Evolutionary conservation across 1,140 invertebrate genomes (phyloP).

Genomic region (Orius laevigatus): DNA sequence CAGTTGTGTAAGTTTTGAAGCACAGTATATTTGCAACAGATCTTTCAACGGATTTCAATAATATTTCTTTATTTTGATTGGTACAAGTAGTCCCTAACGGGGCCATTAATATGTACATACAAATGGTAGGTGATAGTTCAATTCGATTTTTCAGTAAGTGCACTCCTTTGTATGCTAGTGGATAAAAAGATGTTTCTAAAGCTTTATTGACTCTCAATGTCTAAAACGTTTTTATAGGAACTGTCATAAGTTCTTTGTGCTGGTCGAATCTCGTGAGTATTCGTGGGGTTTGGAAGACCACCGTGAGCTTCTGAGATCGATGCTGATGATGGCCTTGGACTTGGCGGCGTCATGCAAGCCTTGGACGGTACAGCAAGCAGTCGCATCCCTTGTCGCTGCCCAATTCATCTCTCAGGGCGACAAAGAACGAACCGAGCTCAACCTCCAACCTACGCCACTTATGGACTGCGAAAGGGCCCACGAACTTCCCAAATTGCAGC

Average conservation of each 20-base stretch:
- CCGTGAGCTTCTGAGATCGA: conserved; percentile 37
- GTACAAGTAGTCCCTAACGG: too few species aligned
- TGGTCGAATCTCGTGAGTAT: conserved; percentile 31
- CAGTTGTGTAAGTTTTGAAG: conserved; percentile 42
- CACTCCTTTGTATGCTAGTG: too few species aligned
- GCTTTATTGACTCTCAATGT: too few species aligned
- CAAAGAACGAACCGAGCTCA: too few species aligned
- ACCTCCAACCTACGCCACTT: too few species aligned
- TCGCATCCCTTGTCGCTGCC: conserved; percentile 28
- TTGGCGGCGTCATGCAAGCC: conserved; percentile 48
- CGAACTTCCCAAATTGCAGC: too few species aligned
- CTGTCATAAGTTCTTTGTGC: conserved; percentile 35
- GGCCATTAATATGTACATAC: too few species aligned
- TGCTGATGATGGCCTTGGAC: conserved; percentile 54
- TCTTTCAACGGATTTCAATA: conserved; percentile 47
- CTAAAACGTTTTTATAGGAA: too few species aligned
- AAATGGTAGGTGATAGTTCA: too few species aligned
- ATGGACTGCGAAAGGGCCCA: too few species aligned
- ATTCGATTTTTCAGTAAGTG: too few species aligned
- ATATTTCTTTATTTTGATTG: conserved; percentile 16
- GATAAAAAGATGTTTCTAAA: too few species aligned
- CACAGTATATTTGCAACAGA: conserved; percentile 49
- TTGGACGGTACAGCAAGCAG: conserved; percentile 41
- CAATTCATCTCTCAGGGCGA: conserved; percentile 34
- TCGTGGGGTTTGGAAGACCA: conserved; percentile 36